These are phyloP conservation scores for Colossoma macropomum DNA, from an alignment of 2,113 vertebrate genomes.

Conservation along the genomic window DNA sequence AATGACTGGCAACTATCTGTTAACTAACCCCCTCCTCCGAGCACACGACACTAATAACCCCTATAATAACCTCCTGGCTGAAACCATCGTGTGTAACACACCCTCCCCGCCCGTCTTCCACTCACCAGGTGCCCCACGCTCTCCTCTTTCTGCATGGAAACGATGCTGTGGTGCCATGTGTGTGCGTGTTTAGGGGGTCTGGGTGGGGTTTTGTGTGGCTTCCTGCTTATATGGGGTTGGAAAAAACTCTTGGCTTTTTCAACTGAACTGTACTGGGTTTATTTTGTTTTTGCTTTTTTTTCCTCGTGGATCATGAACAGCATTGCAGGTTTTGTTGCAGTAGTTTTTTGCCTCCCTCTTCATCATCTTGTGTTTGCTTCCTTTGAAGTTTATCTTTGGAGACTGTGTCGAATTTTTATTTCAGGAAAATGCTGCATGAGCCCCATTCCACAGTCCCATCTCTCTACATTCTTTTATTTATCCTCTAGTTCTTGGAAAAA, in stretches of 20 bases:
- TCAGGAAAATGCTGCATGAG: background rate
- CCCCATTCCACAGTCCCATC: background rate
- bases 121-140: conserved; percentile 96
- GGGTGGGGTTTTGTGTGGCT: conserved; percentile 20
- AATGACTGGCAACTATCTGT: conserved; percentile 99
- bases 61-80: conserved; percentile 99
- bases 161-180: conserved; percentile 48
- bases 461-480: background rate
- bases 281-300: background rate
- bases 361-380: conserved; percentile 12
- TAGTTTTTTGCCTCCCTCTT: background rate
- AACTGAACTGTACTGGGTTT: background rate
- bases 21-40: conserved; percentile 99
- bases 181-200: conserved; percentile 17
- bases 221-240: background rate
- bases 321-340: background rate
- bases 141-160: conserved; percentile 57
- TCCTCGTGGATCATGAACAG: background rate
- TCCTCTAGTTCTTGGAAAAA: background rate
- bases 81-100: conserved; percentile 99
- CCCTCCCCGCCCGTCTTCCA: conserved; percentile 98
- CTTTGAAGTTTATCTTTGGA: background rate
- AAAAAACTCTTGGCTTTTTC: background rate
- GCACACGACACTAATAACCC: conserved; percentile 99
- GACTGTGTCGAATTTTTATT: background rate